These are phyloP conservation scores for Phortica magna DNA, from an alignment of 2,888 invertebrate species.

Conservation along the genomic window DNA sequence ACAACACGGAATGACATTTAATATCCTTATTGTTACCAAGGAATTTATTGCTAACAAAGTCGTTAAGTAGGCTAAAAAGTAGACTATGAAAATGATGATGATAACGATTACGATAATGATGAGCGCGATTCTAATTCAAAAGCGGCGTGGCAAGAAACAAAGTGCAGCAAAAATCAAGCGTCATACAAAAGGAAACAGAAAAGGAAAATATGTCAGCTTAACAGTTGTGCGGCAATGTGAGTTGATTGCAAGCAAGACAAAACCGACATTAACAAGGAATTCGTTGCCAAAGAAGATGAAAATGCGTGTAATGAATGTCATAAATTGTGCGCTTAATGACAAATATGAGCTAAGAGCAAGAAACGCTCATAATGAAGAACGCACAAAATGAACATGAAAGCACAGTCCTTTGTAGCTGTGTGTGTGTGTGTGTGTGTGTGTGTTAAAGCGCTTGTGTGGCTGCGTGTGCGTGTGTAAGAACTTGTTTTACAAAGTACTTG, in stretches of 20 bases:
- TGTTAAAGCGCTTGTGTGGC: too few relatives aligned
- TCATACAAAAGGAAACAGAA: neutral
- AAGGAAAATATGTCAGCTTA: neutral
- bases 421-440: neutral
- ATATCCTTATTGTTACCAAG: constrained; percentile 69
- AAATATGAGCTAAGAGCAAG: constrained; percentile 1
- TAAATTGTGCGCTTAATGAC: constrained; percentile 13
- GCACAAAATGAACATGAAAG: neutral
- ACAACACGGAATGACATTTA: constrained; percentile 63
- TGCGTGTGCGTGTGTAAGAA: neutral
- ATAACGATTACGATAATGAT: neutral
- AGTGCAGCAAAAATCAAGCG: neutral
- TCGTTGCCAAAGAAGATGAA: neutral
- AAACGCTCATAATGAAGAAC: neutral
- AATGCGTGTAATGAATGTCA: constrained; percentile 5
- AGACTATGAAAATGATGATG: neutral
- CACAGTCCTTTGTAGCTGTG: neutral
- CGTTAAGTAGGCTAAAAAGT: constrained; percentile 57
- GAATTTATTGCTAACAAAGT: constrained; percentile 69
- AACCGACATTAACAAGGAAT: neutral
- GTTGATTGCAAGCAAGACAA: neutral
- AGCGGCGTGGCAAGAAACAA: neutral
- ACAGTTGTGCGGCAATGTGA: neutral
- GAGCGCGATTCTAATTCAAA: neutral
- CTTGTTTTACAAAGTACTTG: neutral